These are phyloP conservation scores for Campaea margaritaria DNA, from an alignment of 2,888 invertebrate species.

Conservation along the genomic window DNA sequence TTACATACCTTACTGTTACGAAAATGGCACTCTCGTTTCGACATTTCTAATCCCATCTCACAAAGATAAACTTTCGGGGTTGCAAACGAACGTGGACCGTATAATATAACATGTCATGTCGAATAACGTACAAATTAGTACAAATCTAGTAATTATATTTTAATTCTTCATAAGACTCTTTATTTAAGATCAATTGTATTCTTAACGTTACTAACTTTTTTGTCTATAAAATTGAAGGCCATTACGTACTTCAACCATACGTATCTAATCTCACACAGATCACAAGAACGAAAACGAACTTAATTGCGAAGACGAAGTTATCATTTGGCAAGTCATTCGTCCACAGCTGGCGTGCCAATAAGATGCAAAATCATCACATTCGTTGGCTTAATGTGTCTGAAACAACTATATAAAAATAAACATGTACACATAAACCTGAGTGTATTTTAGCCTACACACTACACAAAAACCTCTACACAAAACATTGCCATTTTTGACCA, in stretches of 20 bases:
- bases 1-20: slow-evolving; percentile 37
- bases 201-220: slow-evolving; percentile 67
- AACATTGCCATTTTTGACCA: no score
- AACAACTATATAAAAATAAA: slow-evolving; percentile 9
- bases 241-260: slow-evolving; percentile 51
- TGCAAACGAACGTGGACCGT: slow-evolving; percentile 49
- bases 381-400: slow-evolving; percentile 10
- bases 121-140: slow-evolving; percentile 64
- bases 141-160: slow-evolving; percentile 61
- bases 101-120: slow-evolving; percentile 52
- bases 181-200: slow-evolving; percentile 63
- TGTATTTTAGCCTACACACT: no score
- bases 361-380: slow-evolving; percentile 11
- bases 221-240: slow-evolving; percentile 67
- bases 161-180: slow-evolving; percentile 72
- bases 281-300: slow-evolving; percentile 26
- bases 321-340: slow-evolving; percentile 14
- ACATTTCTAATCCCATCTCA: slow-evolving; percentile 34
- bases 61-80: slow-evolving; percentile 65
- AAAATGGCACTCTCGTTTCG: slow-evolving; percentile 36
- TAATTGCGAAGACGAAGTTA: slow-evolving; percentile 15
- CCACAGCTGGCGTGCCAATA: slow-evolving; percentile 1
- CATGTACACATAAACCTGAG: no score
- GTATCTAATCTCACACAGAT: slow-evolving; percentile 43
- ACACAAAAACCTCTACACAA: no score